Evolutionary conservation across 2,797 vertebrate genomes (phyloP), one percentile per base, ranked within the genome.

Genomic region (Typhlichthys subterraneus): DNA sequence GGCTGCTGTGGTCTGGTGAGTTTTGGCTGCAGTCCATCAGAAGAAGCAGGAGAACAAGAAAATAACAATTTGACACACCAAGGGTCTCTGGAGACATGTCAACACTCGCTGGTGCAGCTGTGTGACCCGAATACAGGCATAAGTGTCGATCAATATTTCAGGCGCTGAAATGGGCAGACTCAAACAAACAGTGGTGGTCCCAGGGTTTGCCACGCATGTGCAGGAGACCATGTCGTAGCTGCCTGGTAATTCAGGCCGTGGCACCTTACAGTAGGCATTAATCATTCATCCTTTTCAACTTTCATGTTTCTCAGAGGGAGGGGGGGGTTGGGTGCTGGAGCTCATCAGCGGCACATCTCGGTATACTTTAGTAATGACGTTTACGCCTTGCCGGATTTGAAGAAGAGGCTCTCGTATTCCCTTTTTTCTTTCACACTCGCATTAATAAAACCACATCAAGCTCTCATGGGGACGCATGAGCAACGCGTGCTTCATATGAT

Each of bases 61-160:
- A 69, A 55, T 11, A 64, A 69, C 66, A 67, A 69, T 68, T 60
- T 72, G 45, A 79, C 69, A 72, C 50, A 64, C 60, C 61, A 46
- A 65, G 15, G 56, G 53, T 46, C 59, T 31, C 60, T 58, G 63
- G 67, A 60, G 65, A 73, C 65, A 49, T 49, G 51, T 67, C 42
- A 12, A 12, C 55, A 53, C 49, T 69, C 61, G 53, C 54, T 17
- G 53, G 8, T 58, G 4, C 61, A 73, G 74, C 62, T 81, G 56
- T 65, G 72, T 38, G 38, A 73, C 63, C 59, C 60, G 69, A 78
- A 83, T 73, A 73, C 57, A 69, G 65, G 70, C 67, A 53, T 14
- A 9, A 46, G 47, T n/a, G 42, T 59, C 59, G 45, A 87, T 90
- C 84, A 84, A 85, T 88, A 85, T 86, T 87, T 83, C 70, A 82